phyloP scores from a whole-genome alignment of 2,888 invertebrate genomes.

The Acronicta aceris region DNA sequence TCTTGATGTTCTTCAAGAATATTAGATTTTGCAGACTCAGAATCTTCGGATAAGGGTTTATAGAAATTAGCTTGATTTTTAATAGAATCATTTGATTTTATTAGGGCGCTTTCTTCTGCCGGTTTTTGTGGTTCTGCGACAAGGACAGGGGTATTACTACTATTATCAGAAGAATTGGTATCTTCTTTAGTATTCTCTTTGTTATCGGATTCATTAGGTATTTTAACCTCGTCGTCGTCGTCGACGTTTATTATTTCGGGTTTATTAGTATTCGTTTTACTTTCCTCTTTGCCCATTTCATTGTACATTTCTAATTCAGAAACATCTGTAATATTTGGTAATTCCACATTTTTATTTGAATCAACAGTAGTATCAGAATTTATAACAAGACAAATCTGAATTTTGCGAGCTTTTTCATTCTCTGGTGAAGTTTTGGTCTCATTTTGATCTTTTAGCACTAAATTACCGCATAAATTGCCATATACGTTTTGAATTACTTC shows the following conservation, averaged over 20 bases:
- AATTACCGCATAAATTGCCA: slow-evolving; percentile 80
- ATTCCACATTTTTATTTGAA: slow-evolving; percentile 27
- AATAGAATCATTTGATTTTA: slow-evolving; percentile 20
- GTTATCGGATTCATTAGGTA: background rate
- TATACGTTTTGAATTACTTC: slow-evolving; percentile 83
- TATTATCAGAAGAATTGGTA: background rate
- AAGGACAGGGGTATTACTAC: background rate
- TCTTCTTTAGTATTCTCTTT: background rate
- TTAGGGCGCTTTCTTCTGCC: background rate
- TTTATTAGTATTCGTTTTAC: slow-evolving; percentile 14
- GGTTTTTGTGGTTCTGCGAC: background rate
- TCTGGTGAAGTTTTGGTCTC: slow-evolving; percentile 51
- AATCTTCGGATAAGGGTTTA: slow-evolving; percentile 59
- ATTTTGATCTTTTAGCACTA: slow-evolving; percentile 64
- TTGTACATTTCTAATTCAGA: slow-evolving; percentile 74
- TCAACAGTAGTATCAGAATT: slow-evolving; percentile 61
- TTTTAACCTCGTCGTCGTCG: slow-evolving; percentile 1
- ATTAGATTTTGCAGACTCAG: slow-evolving; percentile 9
- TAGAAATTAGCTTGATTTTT: slow-evolving; percentile 74
- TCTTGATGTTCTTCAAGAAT: slow-evolving; percentile 9
- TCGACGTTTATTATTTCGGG: slow-evolving; percentile 2
- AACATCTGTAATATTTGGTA: slow-evolving; percentile 47
- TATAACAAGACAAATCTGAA: slow-evolving; percentile 58
- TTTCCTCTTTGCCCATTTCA: slow-evolving; percentile 36
- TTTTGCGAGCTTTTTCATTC: slow-evolving; percentile 62